phyloP scores from a whole-genome alignment of 2,888 invertebrate species.

The Sympetrum striolatum region DNA sequence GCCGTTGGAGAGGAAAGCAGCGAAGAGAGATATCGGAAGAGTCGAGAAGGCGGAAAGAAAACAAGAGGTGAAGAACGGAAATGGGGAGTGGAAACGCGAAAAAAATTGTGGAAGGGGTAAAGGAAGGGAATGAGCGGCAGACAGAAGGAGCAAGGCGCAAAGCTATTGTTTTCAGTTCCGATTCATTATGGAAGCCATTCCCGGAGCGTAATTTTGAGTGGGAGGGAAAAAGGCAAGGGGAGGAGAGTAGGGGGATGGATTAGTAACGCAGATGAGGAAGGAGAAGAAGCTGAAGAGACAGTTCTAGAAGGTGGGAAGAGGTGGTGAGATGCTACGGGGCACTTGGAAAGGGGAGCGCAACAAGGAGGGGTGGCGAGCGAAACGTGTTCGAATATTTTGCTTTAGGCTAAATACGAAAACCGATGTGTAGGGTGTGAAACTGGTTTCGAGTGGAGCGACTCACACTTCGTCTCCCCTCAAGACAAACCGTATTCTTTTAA shows the following conservation, averaged over 20 bases:
- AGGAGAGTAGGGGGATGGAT: neutral
- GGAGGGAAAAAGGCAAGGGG: neutral
- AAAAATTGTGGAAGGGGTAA: neutral
- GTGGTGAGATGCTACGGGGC: constrained; percentile 1
- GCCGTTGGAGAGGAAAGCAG: neutral
- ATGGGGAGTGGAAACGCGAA: neutral
- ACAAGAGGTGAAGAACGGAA: neutral
- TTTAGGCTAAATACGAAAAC: constrained; percentile 12
- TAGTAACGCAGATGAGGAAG: neutral
- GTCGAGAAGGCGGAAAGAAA: neutral
- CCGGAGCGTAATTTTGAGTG: constrained; percentile 22
- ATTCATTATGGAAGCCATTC: constrained; percentile 43
- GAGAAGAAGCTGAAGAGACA: neutral
- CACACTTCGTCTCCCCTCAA: neutral
- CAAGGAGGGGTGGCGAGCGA: neutral
- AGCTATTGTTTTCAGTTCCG: constrained; percentile 40
- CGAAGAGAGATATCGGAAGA: neutral
- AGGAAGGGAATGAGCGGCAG: neutral
- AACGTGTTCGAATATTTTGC: constrained; percentile 34
- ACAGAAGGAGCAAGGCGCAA: neutral
- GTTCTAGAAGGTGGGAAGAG: neutral
- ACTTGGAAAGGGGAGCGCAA: neutral
- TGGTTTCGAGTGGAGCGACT: constrained; percentile 13
- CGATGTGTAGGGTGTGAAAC: constrained; percentile 35
- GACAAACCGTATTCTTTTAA: constrained; percentile 1